Conservation (phyloP, 2,888 invertebrate species). For the Prionchulus punctatus region DNA sequence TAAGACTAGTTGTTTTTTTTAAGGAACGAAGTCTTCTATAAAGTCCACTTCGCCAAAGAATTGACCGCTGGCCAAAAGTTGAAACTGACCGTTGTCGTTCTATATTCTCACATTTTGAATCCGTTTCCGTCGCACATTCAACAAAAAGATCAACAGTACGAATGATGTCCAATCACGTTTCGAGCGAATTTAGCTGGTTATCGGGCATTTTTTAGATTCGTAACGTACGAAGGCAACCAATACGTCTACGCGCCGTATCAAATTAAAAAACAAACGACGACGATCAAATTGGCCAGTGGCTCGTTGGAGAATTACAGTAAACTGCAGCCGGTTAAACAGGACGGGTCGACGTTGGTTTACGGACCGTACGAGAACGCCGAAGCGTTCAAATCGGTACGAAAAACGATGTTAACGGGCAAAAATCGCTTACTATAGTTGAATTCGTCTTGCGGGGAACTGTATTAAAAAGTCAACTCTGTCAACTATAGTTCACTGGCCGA, state of each 20-base stretch:
- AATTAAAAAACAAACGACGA: slow-evolving; percentile 62
- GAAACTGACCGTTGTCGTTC: slow-evolving; percentile 46
- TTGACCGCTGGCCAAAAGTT: slow-evolving; percentile 18
- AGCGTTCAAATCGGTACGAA: slow-evolving; percentile 39
- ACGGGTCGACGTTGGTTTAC: slow-evolving; percentile 63
- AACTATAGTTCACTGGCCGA: too few species aligned
- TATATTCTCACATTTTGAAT: slow-evolving; percentile 54
- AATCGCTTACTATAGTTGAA: too few species aligned
- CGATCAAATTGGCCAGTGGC: slow-evolving; percentile 55
- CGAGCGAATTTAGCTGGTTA: too few species aligned
- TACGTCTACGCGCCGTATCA: slow-evolving; percentile 68
- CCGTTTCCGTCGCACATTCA: slow-evolving; percentile 74
- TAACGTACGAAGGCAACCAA: slow-evolving; percentile 65
- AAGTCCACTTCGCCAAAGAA: slow-evolving; percentile 19
- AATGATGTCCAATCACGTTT: too few species aligned
- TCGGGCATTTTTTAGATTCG: slow-evolving; percentile 40
- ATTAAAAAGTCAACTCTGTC: too few species aligned
- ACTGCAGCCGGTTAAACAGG: slow-evolving; percentile 58
- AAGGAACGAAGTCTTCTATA: slow-evolving; percentile 3
- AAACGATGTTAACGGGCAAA: neutral
- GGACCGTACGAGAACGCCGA: slow-evolving; percentile 67
- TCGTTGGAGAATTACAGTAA: slow-evolving; percentile 66
- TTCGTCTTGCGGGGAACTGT: too few species aligned
- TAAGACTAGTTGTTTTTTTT: neutral
- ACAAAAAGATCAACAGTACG: slow-evolving; percentile 74